These are phyloP conservation scores for Oryzias javanicus DNA, from an alignment of 2,113 vertebrate genomes.

Conservation along the genomic window DNA sequence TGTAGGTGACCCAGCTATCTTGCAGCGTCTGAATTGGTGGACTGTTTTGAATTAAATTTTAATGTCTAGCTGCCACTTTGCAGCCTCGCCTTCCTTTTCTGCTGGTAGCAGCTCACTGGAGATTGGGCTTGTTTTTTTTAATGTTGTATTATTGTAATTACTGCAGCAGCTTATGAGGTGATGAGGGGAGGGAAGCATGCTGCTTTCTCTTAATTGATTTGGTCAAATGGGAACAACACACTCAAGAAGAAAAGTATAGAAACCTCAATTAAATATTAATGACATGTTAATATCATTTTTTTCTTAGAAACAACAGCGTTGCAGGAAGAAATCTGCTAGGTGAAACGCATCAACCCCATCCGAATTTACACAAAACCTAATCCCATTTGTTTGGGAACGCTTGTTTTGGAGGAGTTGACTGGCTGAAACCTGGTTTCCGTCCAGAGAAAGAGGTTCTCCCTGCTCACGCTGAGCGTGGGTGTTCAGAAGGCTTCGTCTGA, in stretches of 20 bases:
- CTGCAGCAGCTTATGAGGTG: slow-evolving; percentile 70
- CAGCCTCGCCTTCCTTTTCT: slow-evolving; percentile 44
- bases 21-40: slow-evolving; percentile 65
- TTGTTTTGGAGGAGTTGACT: slow-evolving; percentile 53
- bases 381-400: slow-evolving; percentile 65
- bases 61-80: slow-evolving; percentile 59
- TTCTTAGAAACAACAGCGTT: slow-evolving; percentile 48
- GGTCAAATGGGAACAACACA: slow-evolving; percentile 28
- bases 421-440: slow-evolving; percentile 31
- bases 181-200: slow-evolving; percentile 53
- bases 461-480: slow-evolving; percentile 43
- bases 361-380: slow-evolving; percentile 59
- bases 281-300: slow-evolving; percentile 61
- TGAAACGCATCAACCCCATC: slow-evolving; percentile 53
- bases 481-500: slow-evolving; percentile 41
- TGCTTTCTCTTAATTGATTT: slow-evolving; percentile 40
- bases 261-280: slow-evolving; percentile 53
- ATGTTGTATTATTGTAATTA: slow-evolving; percentile 69
- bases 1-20: slow-evolving; percentile 65
- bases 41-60: slow-evolving; percentile 72
- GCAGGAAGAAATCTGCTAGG: slow-evolving; percentile 49
- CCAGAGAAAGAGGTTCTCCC: slow-evolving; percentile 21
- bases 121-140: slow-evolving; percentile 43
- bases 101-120: slow-evolving; percentile 37
- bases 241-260: slow-evolving; percentile 29